Evolutionary conservation across 1,140 invertebrate genomes (phyloP).

Genomic region (Potamilus streckersoni): DNA sequence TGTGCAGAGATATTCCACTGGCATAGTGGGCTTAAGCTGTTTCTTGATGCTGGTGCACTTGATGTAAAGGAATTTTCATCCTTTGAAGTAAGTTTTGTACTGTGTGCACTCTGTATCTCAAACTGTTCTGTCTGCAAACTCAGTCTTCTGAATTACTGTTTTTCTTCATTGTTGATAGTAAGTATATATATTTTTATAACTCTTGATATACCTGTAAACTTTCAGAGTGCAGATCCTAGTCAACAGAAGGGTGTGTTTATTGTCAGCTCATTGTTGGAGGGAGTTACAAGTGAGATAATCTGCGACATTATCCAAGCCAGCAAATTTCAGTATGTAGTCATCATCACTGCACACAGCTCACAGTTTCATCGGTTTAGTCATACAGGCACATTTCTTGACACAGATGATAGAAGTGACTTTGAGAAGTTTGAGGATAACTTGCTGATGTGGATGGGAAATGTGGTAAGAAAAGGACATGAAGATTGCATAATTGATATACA

Average conservation of each 20-base stretch:
- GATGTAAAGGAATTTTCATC: conserved; percentile 74
- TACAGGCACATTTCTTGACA: conserved; percentile 30
- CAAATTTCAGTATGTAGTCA: conserved; percentile 70
- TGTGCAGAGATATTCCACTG: conserved; percentile 75
- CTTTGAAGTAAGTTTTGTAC: conserved; percentile 70
- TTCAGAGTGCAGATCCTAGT: conserved; percentile 39
- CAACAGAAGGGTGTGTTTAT: conserved; percentile 74
- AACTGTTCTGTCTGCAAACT: neutral
- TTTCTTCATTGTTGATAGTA: neutral
- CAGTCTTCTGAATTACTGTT: neutral
- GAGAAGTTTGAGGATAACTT: conserved; percentile 69
- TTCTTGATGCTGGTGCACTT: conserved; percentile 71
- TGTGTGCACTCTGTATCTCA: neutral
- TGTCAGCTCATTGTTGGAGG: conserved; percentile 69
- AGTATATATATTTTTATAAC: neutral
- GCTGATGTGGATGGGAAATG: conserved; percentile 71
- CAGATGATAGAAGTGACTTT: conserved; percentile 60
- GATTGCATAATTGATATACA: neutral
- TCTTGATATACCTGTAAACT: neutral
- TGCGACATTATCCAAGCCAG: conserved; percentile 71
- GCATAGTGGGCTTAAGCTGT: conserved; percentile 73
- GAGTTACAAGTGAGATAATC: conserved; percentile 70
- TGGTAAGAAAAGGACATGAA: conserved; percentile 51
- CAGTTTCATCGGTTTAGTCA: conserved; percentile 60
- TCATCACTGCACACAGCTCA: conserved; percentile 70